phyloP scores from a whole-genome alignment of 1,140 invertebrate genomes.

The Doryteuthis pealeii region DNA sequence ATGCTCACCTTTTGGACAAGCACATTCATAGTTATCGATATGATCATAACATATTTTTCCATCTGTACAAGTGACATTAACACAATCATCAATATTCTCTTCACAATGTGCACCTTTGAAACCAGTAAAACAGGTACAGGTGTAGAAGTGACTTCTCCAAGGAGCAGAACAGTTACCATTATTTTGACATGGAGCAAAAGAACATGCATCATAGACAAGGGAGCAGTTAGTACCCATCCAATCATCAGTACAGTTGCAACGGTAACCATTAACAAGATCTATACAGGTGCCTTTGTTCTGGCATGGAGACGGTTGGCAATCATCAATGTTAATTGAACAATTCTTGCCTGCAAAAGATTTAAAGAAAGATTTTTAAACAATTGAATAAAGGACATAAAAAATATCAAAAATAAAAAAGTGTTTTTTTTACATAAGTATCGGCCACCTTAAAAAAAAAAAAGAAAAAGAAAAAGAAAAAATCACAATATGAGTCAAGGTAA shows the following conservation, averaged over 20 bases:
- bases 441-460: too few species aligned
- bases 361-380: conserved; percentile 2
- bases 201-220: conserved; percentile 34
- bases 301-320: conserved; percentile 60
- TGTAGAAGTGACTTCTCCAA: conserved; percentile 26
- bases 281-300: conserved; percentile 38
- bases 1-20: conserved; percentile 34
- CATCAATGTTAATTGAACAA: conserved; percentile 33
- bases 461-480: too few species aligned
- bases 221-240: conserved; percentile 44
- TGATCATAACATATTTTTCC: conserved; percentile 33
- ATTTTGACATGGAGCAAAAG: conserved; percentile 61
- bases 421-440: too few species aligned
- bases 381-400: too few species aligned
- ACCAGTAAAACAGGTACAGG: conserved; percentile 41
- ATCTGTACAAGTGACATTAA: conserved; percentile 20
- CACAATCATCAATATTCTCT: conserved; percentile 41
- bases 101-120: conserved; percentile 48
- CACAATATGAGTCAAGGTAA: too few species aligned
- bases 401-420: too few species aligned
- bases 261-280: conserved; percentile 79
- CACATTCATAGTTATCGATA: conserved; percentile 33
- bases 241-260: conserved; percentile 35
- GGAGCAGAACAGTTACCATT: conserved; percentile 35
- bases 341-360: conserved; percentile 20